These are phyloP conservation scores for Agelaius tricolor DNA, from an alignment of 2,113 vertebrate genomes.

Conservation along the genomic window DNA sequence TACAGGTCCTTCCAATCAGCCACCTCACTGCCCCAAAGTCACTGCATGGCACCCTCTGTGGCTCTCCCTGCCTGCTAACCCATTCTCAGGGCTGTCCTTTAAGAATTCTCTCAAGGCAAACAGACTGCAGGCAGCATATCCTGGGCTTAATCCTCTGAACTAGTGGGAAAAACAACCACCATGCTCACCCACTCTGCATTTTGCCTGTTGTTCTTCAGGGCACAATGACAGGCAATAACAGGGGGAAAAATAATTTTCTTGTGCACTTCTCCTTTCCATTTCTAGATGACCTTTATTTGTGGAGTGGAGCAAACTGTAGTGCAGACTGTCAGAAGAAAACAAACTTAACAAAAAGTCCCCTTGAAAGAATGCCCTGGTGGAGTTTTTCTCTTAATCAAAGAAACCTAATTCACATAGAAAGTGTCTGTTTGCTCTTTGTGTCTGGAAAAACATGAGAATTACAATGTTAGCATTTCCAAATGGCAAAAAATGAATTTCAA, in stretches of 20 bases:
- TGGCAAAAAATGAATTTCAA: conserved; percentile 43
- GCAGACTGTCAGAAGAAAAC: background rate
- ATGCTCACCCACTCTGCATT: fast-evolving
- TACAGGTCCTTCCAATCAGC: background rate
- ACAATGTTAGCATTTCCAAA: conserved; percentile 46
- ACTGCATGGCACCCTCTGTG: fast-evolving
- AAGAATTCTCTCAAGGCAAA: background rate
- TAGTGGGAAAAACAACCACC: background rate
- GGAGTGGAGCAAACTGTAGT: background rate
- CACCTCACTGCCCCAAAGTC: background rate
- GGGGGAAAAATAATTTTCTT: background rate
- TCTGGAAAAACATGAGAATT: conserved; percentile 12
- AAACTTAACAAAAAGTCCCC: no score
- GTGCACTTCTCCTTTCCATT: background rate
- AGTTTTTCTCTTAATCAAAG: background rate
- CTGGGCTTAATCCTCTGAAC: background rate
- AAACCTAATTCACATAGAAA: background rate
- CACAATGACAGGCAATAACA: background rate
- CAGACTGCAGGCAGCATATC: background rate
- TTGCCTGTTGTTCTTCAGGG: background rate
- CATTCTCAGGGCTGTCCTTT: background rate
- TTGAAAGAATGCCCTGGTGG: no score
- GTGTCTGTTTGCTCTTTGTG: background rate
- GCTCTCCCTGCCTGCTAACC: background rate
- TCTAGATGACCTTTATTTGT: background rate